Percentiles rank a stretch among this genome's conserved stretches.
Conservation (phyloP, 2,113 vertebrate genomes). For the Sarotherodon lohbergeri region DNA sequence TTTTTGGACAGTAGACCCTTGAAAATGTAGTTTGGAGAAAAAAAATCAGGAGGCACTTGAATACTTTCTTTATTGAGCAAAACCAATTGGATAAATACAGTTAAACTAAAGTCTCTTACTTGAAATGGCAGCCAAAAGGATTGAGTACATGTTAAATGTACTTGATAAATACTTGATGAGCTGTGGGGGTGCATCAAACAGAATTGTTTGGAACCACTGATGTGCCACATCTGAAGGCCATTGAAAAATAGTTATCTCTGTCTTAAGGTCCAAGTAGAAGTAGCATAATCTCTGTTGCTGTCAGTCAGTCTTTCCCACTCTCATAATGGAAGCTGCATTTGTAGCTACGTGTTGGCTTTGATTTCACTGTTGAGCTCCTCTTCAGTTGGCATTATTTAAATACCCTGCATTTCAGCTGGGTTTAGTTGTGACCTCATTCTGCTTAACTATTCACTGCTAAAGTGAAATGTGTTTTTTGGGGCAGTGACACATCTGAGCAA, state of each 20-base stretch:
- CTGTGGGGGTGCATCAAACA: not conserved
- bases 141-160: not conserved
- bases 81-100: not conserved
- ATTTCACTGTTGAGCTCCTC: not conserved
- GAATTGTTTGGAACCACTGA: not conserved
- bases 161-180: not conserved
- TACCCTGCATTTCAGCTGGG: not conserved
- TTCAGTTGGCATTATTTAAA: not conserved
- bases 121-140: not conserved
- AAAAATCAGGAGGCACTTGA: not conserved
- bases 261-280: not conserved
- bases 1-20: not conserved
- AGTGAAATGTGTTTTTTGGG: constrained; percentile 15
- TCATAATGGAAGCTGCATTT: not conserved
- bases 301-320: not conserved
- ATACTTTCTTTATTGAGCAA: not conserved
- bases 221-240: not conserved
- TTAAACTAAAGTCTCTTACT: not conserved
- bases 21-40: not conserved
- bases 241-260: not conserved
- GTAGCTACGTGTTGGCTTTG: not conserved
- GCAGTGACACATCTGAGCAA: constrained; percentile 29
- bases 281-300: not conserved
- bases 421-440: constrained; percentile 35
- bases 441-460: not conserved